phyloP scores from a whole-genome alignment of 2,113 vertebrate genomes.

The human region DNA sequence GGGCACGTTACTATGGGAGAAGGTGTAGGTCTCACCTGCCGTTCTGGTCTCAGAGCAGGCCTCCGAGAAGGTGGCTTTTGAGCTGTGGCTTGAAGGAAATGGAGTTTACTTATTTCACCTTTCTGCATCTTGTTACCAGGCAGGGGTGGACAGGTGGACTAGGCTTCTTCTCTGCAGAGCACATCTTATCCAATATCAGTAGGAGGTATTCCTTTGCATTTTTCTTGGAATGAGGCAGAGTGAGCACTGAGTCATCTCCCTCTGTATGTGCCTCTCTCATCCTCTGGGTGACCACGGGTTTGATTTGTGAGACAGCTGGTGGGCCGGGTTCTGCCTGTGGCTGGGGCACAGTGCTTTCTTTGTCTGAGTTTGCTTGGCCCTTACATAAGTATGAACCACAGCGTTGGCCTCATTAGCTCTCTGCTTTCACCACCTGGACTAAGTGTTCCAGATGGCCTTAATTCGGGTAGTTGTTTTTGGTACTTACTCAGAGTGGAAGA shows the following conservation, averaged over 20 bases:
- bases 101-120: background rate
- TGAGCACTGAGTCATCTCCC: background rate
- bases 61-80: background rate
- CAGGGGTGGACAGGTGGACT: background rate
- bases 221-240: background rate
- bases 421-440: slow-evolving; percentile 44
- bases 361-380: background rate
- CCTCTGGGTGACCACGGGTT: background rate
- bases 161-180: background rate
- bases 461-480: slow-evolving; percentile 1
- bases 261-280: background rate
- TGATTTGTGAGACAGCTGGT: background rate
- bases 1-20: background rate
- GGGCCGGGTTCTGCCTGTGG: background rate
- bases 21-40: background rate
- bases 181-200: background rate
- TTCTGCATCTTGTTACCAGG: background rate
- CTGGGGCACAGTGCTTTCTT: background rate
- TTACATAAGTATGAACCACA: background rate
- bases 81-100: background rate
- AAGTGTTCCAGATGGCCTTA: background rate
- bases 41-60: background rate
- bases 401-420: background rate
- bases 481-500: slow-evolving; percentile 12
- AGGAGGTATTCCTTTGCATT: background rate